Evolutionary conservation across 2,113 vertebrate genomes (phyloP).

Genomic region (Urocitellus parryii): DNA sequence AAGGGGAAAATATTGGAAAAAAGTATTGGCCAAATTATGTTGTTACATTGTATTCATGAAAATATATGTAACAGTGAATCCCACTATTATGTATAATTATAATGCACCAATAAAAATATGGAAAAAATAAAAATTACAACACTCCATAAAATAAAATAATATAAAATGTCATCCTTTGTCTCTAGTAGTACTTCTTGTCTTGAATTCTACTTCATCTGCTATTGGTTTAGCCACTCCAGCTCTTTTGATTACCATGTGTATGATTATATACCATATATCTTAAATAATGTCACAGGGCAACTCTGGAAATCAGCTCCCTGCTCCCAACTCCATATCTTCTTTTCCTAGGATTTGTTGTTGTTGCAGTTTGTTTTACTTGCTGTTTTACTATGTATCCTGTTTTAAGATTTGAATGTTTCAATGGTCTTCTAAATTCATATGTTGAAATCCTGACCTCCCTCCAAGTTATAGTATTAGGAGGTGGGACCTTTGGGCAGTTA

Average conservation of each 20-base stretch:
- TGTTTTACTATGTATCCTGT: not conserved
- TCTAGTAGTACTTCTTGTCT: not conserved
- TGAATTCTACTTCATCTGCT: not conserved
- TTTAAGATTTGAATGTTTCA: not conserved
- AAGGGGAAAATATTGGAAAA: too few relatives aligned
- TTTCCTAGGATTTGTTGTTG: not conserved
- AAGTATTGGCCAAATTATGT: too few relatives aligned
- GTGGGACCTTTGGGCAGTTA: not conserved
- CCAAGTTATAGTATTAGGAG: not conserved
- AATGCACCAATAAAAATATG: too few relatives aligned
- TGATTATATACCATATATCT: not conserved
- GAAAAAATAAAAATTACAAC: too few relatives aligned
- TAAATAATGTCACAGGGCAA: not conserved
- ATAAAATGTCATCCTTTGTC: conserved; percentile 18
- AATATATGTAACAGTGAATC: too few relatives aligned
- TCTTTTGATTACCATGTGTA: not conserved
- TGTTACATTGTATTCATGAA: too few relatives aligned
- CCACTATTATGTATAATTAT: too few relatives aligned
- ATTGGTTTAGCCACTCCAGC: not conserved
- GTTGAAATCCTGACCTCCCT: not conserved
- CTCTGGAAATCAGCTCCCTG: not conserved
- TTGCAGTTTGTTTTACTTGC: not conserved
- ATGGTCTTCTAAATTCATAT: not conserved
- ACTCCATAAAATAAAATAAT: not conserved
- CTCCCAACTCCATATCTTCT: not conserved